A percentile compares a stretch with the other conserved stretches of the same genome.
These are phyloP conservation scores for Brachirus orientalis DNA, from an alignment of 2,113 vertebrate genomes.

Conservation along the genomic window DNA sequence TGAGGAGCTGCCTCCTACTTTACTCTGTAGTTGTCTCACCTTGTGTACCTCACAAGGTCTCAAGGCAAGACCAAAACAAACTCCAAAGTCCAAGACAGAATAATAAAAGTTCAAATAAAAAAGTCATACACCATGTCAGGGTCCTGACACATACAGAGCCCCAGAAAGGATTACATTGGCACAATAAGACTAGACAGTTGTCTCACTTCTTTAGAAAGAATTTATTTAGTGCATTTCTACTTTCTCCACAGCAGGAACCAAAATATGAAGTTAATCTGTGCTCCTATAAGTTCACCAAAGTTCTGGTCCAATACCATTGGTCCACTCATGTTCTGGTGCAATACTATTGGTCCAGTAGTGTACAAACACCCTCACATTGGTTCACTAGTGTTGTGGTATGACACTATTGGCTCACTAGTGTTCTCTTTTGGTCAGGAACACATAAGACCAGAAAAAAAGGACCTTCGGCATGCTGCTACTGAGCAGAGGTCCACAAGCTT, in stretches of 20 bases:
- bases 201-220: constrained; percentile 66
- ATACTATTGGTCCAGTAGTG: constrained; percentile 68
- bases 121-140: too few relatives aligned
- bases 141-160: too few relatives aligned
- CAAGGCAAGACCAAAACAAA: too few relatives aligned
- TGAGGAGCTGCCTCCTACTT: too few relatives aligned
- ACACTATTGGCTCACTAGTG: constrained; percentile 73
- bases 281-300: constrained; percentile 69
- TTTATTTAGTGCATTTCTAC: constrained; percentile 81
- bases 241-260: constrained; percentile 74
- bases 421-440: constrained; percentile 64
- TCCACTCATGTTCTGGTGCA: constrained; percentile 63
- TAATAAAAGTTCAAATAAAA: too few relatives aligned
- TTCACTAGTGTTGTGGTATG: constrained; percentile 76
- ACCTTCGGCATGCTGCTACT: constrained; percentile 78
- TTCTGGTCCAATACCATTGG: constrained; percentile 66
- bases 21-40: too few relatives aligned
- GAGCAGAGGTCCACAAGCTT: constrained; percentile 76
- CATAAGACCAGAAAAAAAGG: constrained; percentile 42
- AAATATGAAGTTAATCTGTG: constrained; percentile 73
- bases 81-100: too few relatives aligned
- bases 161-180: too few relatives aligned
- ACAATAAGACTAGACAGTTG: background rate
- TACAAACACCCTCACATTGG: constrained; percentile 49
- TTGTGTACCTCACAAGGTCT: too few relatives aligned